Conservation (phyloP, 2,797 vertebrate genomes). For the Sylvilagus floridanus region DNA sequence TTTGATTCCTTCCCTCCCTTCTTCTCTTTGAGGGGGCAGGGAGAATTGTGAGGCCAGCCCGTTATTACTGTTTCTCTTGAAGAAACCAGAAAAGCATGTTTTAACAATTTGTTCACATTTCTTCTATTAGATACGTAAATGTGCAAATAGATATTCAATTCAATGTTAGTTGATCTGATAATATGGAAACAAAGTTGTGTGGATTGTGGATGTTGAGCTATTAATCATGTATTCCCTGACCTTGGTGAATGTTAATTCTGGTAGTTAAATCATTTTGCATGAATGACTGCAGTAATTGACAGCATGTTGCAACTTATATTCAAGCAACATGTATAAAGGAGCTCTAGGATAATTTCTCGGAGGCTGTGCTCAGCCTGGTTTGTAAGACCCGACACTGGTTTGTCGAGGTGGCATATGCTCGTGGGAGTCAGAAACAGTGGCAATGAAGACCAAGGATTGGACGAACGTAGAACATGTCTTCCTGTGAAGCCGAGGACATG, state of each 20-base stretch:
- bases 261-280: background rate
- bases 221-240: conserved; percentile 15
- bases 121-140: background rate
- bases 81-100: background rate
- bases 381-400: background rate
- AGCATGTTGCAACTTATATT: background rate
- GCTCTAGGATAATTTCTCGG: background rate
- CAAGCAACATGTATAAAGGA: background rate
- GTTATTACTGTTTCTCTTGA: background rate
- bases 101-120: background rate
- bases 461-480: background rate
- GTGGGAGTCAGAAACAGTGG: background rate
- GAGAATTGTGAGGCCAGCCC: too few species aligned
- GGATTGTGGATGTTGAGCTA: background rate
- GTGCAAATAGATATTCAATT: background rate
- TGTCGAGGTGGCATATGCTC: background rate
- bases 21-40: background rate
- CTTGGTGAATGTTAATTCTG: background rate
- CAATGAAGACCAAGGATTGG: background rate
- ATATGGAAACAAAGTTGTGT: background rate
- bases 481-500: accelerated
- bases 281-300: background rate
- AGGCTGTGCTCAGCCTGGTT: background rate
- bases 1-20: background rate
- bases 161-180: background rate